These are phyloP conservation scores for Bombyx mandarina DNA, from an alignment of 1,140 invertebrate species.

Conservation along the genomic window DNA sequence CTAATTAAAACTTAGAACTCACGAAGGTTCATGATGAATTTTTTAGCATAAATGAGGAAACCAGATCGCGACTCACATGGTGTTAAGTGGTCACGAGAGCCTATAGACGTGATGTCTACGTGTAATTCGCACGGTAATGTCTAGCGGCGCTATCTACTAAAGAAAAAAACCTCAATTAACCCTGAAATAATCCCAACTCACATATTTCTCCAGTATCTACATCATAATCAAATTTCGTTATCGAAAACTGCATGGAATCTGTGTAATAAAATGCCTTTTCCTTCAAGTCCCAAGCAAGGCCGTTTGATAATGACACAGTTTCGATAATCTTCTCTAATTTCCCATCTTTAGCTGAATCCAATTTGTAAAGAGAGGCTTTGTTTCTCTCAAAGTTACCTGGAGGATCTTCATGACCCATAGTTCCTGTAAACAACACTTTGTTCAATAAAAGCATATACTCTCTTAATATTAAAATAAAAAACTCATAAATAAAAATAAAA, in stretches of 20 bases:
- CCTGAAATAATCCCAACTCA: conserved; percentile 22
- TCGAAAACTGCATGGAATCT: conserved; percentile 76
- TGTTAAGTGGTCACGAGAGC: no score
- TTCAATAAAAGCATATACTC: not conserved
- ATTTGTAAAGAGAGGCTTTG: conserved; percentile 72
- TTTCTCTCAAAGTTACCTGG: conserved; percentile 57
- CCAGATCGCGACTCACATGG: no score
- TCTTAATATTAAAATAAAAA: no score
- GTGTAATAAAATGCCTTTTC: conserved; percentile 83
- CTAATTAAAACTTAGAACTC: no score
- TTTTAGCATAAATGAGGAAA: no score
- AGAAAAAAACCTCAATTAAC: not conserved
- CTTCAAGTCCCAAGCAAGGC: conserved; percentile 82
- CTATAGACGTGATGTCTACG: no score
- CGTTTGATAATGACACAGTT: conserved; percentile 81
- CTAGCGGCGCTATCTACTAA: no score
- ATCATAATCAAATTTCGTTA: conserved; percentile 84
- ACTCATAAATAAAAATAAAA: no score
- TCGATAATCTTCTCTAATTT: conserved; percentile 48
- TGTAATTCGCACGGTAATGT: no score
- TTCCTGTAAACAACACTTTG: conserved; percentile 66
- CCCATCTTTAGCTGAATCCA: conserved; percentile 42
- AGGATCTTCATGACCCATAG: conserved; percentile 75
- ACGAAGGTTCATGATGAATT: no score
- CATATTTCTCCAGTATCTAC: conserved; percentile 74